Conservation (phyloP, 2,797 vertebrate species). For the Vireo griseus region DNA sequence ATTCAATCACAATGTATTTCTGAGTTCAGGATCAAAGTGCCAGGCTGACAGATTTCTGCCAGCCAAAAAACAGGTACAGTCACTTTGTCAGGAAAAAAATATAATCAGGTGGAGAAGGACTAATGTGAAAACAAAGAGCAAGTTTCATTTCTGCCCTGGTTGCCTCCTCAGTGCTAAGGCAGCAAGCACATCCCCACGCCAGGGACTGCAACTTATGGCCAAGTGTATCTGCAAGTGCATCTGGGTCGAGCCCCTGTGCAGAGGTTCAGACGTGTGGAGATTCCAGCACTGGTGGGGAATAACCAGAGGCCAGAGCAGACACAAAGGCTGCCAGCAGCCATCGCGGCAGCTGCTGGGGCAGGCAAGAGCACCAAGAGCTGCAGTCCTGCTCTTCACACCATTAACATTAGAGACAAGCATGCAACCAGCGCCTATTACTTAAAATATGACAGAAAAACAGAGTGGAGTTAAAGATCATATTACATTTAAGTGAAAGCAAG, state of each 20-base stretch:
- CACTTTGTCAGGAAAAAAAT: background rate
- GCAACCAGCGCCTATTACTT: background rate
- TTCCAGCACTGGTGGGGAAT: background rate
- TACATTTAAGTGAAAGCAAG: background rate
- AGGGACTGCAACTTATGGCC: background rate
- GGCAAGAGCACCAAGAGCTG: accelerated
- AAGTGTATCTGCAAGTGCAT: background rate
- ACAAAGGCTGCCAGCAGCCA: accelerated
- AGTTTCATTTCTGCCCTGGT: background rate
- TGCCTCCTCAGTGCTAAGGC: background rate
- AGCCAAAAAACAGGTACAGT: background rate
- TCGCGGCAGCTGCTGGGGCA: accelerated
- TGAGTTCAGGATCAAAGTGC: background rate
- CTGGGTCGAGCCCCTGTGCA: accelerated
- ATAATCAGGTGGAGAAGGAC: background rate
- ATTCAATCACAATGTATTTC: background rate
- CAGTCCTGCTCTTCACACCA: background rate
- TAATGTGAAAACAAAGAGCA: background rate
- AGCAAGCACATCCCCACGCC: background rate
- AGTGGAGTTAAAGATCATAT: background rate
- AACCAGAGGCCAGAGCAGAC: accelerated
- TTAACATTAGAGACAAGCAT: background rate
- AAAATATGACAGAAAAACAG: background rate
- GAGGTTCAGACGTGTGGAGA: background rate
- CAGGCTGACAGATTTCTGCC: background rate